A percentile compares a stretch with the other conserved stretches of the same genome.
These are phyloP conservation scores for Valencia hispanica DNA, from an alignment of 2,797 vertebrate species.

Conservation along the genomic window DNA sequence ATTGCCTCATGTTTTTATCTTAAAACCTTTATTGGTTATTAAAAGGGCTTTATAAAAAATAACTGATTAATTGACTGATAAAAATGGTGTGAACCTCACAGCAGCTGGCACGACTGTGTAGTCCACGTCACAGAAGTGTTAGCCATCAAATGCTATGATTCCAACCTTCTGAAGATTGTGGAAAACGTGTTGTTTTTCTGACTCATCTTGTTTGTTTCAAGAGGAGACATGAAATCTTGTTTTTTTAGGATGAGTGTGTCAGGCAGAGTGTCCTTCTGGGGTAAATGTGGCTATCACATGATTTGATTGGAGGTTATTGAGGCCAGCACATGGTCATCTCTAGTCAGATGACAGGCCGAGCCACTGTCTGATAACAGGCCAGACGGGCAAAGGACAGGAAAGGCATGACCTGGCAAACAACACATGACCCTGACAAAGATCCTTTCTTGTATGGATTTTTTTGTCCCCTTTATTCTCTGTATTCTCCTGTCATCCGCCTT, in stretches of 20 bases:
- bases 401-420: conserved; percentile 69
- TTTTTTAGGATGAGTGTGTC: conserved; percentile 28
- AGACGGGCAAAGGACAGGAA: conserved; percentile 78
- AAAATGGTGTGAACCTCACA: neutral
- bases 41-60: neutral
- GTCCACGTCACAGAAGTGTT: neutral
- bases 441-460: conserved; percentile 36
- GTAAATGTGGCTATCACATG: conserved; percentile 49
- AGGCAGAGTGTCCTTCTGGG: conserved; percentile 27
- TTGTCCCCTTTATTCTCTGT: conserved; percentile 26
- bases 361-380: conserved; percentile 63
- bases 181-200: neutral
- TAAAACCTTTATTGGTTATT: neutral
- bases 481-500: conserved; percentile 10
- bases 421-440: conserved; percentile 60
- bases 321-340: conserved; percentile 66
- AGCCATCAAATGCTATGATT: neutral
- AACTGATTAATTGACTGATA: neutral
- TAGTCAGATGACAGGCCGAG: conserved; percentile 67
- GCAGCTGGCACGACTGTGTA: neutral
- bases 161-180: neutral
- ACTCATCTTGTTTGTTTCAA: conserved; percentile 17
- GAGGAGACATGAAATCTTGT: conserved; percentile 10
- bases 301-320: conserved; percentile 49
- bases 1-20: neutral